phyloP scores from a whole-genome alignment of 2,888 invertebrate genomes.

The Seira ritae region DNA sequence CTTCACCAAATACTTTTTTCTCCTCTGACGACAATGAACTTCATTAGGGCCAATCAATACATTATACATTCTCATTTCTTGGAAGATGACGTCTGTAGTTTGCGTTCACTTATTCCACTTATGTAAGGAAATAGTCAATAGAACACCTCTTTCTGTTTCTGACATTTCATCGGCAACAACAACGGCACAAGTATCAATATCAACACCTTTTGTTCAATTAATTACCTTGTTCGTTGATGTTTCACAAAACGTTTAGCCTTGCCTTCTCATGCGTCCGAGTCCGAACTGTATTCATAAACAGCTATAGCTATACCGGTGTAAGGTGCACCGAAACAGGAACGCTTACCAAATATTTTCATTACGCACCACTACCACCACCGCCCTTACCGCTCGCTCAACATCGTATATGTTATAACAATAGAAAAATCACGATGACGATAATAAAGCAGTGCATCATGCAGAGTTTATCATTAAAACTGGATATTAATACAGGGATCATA shows the following conservation, averaged over 20 bases:
- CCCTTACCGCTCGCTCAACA: no score
- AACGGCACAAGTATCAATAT: background rate
- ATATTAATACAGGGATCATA: background rate
- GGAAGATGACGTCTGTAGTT: no score
- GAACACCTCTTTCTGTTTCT: background rate
- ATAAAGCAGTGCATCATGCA: background rate
- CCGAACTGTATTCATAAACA: no score
- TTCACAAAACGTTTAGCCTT: background rate
- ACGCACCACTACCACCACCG: no score
- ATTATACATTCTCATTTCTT: no score
- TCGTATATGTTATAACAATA: no score
- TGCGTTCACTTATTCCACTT: background rate
- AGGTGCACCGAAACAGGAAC: no score
- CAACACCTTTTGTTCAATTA: constrained; percentile 54
- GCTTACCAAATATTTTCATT: no score
- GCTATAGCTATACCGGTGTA: no score
- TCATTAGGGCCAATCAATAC: no score
- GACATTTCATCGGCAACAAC: no score
- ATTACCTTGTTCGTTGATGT: constrained; percentile 33
- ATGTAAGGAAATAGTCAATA: background rate
- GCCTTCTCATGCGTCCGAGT: background rate
- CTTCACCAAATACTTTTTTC: background rate
- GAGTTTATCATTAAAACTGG: constrained; percentile 6
- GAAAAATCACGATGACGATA: background rate
- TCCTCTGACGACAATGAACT: background rate